Base-by-base conservation (phyloP, 2,113 vertebrate genomes). In the Raja brachyura region DNA sequence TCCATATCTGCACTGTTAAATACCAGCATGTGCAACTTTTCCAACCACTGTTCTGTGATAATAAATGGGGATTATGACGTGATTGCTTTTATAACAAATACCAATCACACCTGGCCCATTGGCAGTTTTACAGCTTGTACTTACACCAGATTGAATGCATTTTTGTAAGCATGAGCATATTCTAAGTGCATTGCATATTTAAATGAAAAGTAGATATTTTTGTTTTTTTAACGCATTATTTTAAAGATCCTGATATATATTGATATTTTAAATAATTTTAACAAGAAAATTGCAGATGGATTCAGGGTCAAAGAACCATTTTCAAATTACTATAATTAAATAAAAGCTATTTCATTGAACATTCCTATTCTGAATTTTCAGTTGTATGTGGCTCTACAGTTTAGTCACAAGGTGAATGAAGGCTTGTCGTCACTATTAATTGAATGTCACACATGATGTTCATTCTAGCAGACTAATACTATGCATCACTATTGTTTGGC, bases 1-100 rank as follows among this genome's bases (percentile, higher is more conserved):
- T 68, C 66, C 66, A 0, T 14, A 16, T 68, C 66, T 11, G 66
- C 16, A 68, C 66, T 9, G 10, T 68, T 68, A 16, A 0, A 68
- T 68, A 14, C 10, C 5, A 68, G 90, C 22, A 95, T 94, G 90
- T 90, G 90, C 93, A 93, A 94, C 95, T 94, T 94, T 95, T 96
- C 95, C 94, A 93, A 95, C 93, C 63, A 90, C 70, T 90, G 70
- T 90, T 90, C 20, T 66, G 33, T 70, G 63, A 90, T 70, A 70
- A 90, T 66, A 59, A 93, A 94, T 0, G 93, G 93, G 31, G 68
- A 33, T 70, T 86, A 93, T 93, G 93, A 94, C 28, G 33, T 93
- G 93, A 94, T 73, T 93, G 94, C 93, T 94, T 95, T 93, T 94
- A 93, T 54, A 59, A 22, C n/a, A 78, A 73, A 94, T 3, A 79